A percentile compares a stretch with the other conserved stretches of the same genome.
These are phyloP conservation scores for Indri indri DNA, from an alignment of 2,113 vertebrate species.

Conservation along the genomic window DNA sequence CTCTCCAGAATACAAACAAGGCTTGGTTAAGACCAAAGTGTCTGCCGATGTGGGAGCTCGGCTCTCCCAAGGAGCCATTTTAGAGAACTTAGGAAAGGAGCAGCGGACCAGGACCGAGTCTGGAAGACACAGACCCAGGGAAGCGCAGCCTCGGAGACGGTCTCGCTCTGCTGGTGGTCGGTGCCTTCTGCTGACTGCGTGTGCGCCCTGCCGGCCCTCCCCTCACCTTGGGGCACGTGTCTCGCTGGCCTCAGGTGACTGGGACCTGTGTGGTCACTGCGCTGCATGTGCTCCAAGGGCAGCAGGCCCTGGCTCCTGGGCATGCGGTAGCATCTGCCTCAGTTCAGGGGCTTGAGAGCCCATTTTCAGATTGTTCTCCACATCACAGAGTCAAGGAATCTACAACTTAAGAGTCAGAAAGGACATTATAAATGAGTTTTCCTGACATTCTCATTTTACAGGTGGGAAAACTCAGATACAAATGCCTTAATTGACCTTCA, in stretches of 20 bases:
- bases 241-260: accelerated
- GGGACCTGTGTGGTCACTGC: accelerated
- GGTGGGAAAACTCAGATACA: neutral
- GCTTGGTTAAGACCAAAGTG: neutral
- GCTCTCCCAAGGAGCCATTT: neutral
- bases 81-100: neutral
- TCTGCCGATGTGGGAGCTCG: neutral
- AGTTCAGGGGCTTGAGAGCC: neutral
- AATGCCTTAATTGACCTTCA: neutral
- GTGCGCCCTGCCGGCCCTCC: neutral
- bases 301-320: neutral
- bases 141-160: neutral
- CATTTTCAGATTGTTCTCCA: neutral
- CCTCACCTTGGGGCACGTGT: accelerated
- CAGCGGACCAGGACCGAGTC: neutral
- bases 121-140: neutral
- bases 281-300: accelerated
- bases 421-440: neutral
- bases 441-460: neutral
- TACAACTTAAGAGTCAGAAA: neutral
- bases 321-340: neutral
- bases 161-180: neutral
- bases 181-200: neutral
- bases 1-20: slow-evolving; percentile 23
- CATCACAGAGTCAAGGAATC: neutral